Conservation (phyloP, 2,888 invertebrate species). For the Thecocarcelia acutangulata region DNA sequence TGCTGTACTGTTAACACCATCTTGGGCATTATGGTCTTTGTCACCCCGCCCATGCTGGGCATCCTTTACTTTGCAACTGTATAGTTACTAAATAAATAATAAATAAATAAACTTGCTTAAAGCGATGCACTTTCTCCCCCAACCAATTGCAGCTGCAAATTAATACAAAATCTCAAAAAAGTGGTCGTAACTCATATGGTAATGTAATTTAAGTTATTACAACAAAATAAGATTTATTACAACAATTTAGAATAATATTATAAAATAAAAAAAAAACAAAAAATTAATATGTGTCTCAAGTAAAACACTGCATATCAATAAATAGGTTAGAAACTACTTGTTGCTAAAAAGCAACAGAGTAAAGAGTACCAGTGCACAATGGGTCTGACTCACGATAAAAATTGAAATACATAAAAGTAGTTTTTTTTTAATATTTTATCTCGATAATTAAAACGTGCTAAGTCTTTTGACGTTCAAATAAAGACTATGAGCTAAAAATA, state of each 20-base stretch:
- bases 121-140: background rate
- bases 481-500: too few relatives aligned
- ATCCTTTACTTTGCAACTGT: too few relatives aligned
- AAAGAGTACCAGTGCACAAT: background rate
- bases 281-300: slow-evolving; percentile 1
- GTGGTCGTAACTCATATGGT: slow-evolving; percentile 41
- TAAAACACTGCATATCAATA: slow-evolving; percentile 36
- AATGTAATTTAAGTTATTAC: slow-evolving; percentile 52
- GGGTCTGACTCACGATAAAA: too few relatives aligned
- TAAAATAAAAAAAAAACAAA: background rate
- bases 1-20: too few relatives aligned
- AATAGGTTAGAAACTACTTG: background rate
- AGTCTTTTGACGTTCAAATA: too few relatives aligned
- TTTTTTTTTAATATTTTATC: too few relatives aligned
- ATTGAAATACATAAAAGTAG: too few relatives aligned
- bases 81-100: too few relatives aligned
- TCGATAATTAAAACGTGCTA: too few relatives aligned
- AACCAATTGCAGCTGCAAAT: slow-evolving; percentile 12
- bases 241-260: slow-evolving; percentile 11
- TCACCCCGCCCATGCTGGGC: too few relatives aligned
- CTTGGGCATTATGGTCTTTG: too few relatives aligned
- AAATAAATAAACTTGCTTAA: too few relatives aligned
- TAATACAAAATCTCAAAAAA: slow-evolving; percentile 22
- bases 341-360: background rate
- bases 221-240: slow-evolving; percentile 36